phyloP scores from a whole-genome alignment of 2,888 invertebrate species.

The Pyrrhia umbra region DNA sequence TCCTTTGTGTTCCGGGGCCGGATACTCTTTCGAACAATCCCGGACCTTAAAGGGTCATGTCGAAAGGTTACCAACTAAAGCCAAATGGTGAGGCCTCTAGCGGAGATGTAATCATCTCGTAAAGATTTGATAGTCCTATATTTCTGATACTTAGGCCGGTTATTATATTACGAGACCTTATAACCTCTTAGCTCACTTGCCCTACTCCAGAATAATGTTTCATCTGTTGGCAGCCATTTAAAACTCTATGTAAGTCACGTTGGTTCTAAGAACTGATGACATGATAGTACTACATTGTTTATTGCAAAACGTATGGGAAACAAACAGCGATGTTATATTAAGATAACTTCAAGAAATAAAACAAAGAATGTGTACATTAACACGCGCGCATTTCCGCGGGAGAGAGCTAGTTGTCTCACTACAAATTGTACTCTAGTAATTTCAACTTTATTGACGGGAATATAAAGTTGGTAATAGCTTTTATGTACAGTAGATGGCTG shows the following conservation, averaged over 20 bases:
- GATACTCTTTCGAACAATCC: too few species aligned
- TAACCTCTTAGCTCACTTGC: constrained; percentile 5
- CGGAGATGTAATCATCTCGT: not conserved
- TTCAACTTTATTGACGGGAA: not conserved
- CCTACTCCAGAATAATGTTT: not conserved
- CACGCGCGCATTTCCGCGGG: constrained; percentile 32
- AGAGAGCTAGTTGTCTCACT: constrained; percentile 28
- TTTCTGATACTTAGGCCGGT: not conserved
- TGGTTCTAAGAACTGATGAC: constrained; percentile 19
- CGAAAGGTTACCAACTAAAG: not conserved
- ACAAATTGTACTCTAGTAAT: not conserved
- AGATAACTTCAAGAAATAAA: constrained; percentile 52
- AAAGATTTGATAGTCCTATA: not conserved
- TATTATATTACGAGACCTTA: not conserved
- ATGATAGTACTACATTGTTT: constrained; percentile 35
- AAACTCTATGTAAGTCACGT: constrained; percentile 18
- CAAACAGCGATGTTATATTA: constrained; percentile 54
- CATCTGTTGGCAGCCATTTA: constrained; percentile 1
- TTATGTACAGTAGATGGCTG: constrained; percentile 8
- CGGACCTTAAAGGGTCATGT: too few species aligned
- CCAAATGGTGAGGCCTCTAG: not conserved
- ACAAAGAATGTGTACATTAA: constrained; percentile 45
- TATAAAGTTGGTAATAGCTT: constrained; percentile 12
- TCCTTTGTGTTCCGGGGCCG: too few species aligned
- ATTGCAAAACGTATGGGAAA: constrained; percentile 38